Base-by-base conservation (phyloP, 2,888 invertebrate genomes). In the Philonicus albiceps region DNA sequence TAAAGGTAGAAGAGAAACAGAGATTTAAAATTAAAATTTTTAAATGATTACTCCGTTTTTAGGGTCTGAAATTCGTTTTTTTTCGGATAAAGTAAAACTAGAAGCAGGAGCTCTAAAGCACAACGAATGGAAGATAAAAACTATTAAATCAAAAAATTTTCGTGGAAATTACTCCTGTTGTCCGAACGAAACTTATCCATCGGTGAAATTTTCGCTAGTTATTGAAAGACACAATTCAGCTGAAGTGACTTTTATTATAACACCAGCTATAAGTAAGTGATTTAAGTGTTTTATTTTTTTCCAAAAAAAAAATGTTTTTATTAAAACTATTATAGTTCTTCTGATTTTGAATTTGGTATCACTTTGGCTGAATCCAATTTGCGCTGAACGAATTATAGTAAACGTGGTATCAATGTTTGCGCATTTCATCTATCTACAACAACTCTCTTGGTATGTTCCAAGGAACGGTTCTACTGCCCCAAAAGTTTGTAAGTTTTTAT, bases 121-220 rank as follows among this genome's bases (percentile, higher is more conserved):
- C 86, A 93, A 93, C 86, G 91, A 93, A 64, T 96, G 95, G 95
- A 92, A 93, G 78, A 89, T 96, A 64, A 87, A 93, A 40, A 90
- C 92, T 0, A 91, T 93, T 0, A 90, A 90, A 0, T 91, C 93
- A 27, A 91, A 92, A n/a, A 93, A 93, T 81, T 89, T 93, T 53
- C 89, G 92, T 1, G 94, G 94, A 2, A 92, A 92, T 86, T 95
- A 93, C 89, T 90, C 90, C 1, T 94, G 93, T 87, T 94, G 93
- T 88, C 93, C 94, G 0, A 94, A 95, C 88, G 93, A 91, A 64
- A 94, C 95, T 0, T 95, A 94, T 89, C 94, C 95, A 0, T 94
- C 94, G 90, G 89, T 95, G 72, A 92, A 93, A 87, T 94, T 94
- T 88, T 93, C 92, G 16, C 94, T 95, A 89, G 88, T 91, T 4